phyloP scores from a whole-genome alignment of 2,113 vertebrate genomes.

The Corvus moneduloides region DNA sequence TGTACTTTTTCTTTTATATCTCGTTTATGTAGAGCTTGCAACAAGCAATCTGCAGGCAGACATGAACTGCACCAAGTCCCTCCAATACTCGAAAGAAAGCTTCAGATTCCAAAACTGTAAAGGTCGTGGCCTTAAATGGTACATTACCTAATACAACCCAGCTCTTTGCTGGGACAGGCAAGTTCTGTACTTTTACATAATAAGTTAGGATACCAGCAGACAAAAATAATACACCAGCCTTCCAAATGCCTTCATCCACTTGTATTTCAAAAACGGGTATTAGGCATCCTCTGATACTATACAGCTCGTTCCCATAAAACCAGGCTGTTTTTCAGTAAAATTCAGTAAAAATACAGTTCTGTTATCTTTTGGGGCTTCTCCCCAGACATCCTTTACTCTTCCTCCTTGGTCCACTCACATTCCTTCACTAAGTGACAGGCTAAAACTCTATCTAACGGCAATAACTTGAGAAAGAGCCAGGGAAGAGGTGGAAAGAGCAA shows the following conservation, averaged over 20 bases:
- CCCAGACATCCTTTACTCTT: background rate
- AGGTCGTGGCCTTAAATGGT: background rate
- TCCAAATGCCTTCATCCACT: background rate
- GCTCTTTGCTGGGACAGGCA: background rate
- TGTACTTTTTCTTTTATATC: background rate
- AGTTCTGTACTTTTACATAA: background rate
- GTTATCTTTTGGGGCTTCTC: background rate
- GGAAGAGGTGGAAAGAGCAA: background rate
- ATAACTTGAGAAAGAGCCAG: background rate
- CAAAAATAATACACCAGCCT: background rate
- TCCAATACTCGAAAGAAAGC: background rate
- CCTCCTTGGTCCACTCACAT: background rate
- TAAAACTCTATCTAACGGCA: background rate
- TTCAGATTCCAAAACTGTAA: background rate
- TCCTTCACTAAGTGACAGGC: background rate
- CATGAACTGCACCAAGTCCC: background rate
- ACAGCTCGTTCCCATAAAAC: rapidly evolving
- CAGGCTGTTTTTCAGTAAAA: background rate
- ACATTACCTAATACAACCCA: background rate
- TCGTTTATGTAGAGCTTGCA: background rate
- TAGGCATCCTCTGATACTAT: rapidly evolving
- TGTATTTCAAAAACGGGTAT: rapidly evolving
- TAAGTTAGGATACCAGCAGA: background rate
- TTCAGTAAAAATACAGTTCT: background rate
- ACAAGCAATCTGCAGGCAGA: background rate